Evolutionary conservation across 1,140 invertebrate species (phyloP).

Genomic region (Orius laevigatus): DNA sequence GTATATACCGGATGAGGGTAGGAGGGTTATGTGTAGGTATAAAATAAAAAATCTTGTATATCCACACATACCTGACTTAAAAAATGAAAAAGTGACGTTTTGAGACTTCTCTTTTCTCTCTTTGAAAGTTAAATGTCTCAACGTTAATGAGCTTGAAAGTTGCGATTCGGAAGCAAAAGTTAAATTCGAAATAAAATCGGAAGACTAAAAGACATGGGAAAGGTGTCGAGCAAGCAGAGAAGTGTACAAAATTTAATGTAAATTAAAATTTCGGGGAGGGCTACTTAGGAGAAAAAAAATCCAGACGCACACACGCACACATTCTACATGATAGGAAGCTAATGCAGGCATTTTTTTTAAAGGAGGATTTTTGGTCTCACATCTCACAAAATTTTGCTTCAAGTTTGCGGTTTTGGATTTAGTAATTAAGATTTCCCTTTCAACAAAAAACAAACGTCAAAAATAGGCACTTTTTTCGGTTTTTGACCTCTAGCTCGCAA

Average conservation of each 20-base stretch:
- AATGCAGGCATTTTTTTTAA: no score
- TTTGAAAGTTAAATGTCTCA: neutral
- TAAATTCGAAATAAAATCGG: neutral
- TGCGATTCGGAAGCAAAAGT: neutral
- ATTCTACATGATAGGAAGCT: neutral
- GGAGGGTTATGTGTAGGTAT: neutral
- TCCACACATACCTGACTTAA: constrained; percentile 1
- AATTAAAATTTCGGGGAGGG: neutral
- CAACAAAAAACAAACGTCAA: no score
- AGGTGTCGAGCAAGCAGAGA: neutral
- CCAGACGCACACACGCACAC: neutral
- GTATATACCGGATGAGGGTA: no score
- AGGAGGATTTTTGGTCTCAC: no score
- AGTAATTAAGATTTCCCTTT: no score
- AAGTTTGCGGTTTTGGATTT: no score
- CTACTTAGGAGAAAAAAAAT: no score
- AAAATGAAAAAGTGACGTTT: neutral
- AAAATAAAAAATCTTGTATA: neutral
- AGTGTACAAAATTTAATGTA: constrained; percentile 4
- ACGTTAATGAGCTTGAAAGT: neutral
- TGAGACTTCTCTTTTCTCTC: constrained; percentile 6
- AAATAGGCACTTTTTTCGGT: no score
- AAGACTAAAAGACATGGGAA: neutral
- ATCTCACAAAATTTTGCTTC: no score
- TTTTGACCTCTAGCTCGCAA: no score